Percentiles rank a stretch among this genome's conserved stretches.
Evolutionary conservation across 2,888 invertebrate species (phyloP).

Genomic region (Mythimna pallens): DNA sequence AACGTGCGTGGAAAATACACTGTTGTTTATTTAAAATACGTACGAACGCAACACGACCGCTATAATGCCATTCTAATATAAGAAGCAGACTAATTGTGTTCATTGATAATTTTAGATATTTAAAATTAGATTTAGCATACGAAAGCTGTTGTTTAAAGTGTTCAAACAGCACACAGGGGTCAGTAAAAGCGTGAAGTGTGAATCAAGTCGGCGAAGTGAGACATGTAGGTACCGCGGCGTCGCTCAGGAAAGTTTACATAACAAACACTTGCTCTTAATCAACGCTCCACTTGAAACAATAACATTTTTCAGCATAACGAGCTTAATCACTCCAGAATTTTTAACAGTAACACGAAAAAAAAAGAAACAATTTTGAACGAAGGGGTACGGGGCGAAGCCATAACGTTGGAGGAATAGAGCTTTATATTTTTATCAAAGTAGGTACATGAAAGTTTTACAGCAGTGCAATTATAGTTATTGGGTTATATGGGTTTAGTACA

Average conservation of each 20-base stretch:
- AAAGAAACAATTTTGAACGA: slow-evolving; percentile 15
- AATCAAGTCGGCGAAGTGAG: slow-evolving; percentile 7
- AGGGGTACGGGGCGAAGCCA: slow-evolving; percentile 1
- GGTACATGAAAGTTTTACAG: slow-evolving; percentile 21
- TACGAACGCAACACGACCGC: slow-evolving; percentile 24
- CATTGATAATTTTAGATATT: slow-evolving; percentile 29
- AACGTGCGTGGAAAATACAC: slow-evolving; percentile 25
- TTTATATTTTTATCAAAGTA: slow-evolving; percentile 21
- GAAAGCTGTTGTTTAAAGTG: slow-evolving; percentile 1
- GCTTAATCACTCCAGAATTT: slow-evolving; percentile 17
- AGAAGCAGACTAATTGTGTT: slow-evolving; percentile 27
- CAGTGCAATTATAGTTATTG: slow-evolving; percentile 33
- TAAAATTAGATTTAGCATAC: slow-evolving; percentile 3
- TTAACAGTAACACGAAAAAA: slow-evolving; percentile 6
- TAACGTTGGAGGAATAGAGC: slow-evolving; percentile 8
- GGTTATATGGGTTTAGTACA: slow-evolving; percentile 47
- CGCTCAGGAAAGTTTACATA: slow-evolving; percentile 26
- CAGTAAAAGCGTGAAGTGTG: slow-evolving; percentile 7
- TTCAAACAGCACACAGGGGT: not conserved
- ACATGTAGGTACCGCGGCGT: slow-evolving; percentile 3
- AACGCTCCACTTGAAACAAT: slow-evolving; percentile 25
- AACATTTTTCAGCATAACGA: slow-evolving; percentile 8
- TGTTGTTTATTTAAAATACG: slow-evolving; percentile 30
- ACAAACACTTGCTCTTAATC: slow-evolving; percentile 32
- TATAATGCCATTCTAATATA: slow-evolving; percentile 30